Conservation (phyloP, 1,140 invertebrate genomes). For the Eufriesea mexicana region DNA sequence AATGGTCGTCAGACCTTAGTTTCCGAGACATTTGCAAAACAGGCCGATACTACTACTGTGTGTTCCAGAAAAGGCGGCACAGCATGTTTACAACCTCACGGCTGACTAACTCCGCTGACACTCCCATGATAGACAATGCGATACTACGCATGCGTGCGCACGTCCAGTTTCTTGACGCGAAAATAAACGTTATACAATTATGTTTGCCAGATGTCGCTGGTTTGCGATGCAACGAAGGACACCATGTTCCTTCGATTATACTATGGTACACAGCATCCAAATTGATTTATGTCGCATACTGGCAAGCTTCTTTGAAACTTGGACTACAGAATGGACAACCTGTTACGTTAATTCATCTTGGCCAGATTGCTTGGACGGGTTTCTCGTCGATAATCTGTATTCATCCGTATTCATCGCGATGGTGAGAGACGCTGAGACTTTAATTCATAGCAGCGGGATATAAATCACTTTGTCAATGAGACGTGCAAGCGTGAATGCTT, state of each 20-base stretch:
- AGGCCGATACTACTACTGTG: too few relatives aligned
- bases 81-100: too few relatives aligned
- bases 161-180: not conserved
- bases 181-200: conserved; percentile 10
- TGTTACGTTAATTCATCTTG: conserved; percentile 6
- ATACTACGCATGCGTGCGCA: not conserved
- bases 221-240: conserved; percentile 4
- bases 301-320: not conserved
- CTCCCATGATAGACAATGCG: too few relatives aligned
- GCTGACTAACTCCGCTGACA: too few relatives aligned
- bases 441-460: not conserved
- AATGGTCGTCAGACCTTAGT: too few relatives aligned
- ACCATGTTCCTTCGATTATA: not conserved
- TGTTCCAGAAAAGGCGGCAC: too few relatives aligned
- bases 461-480: conserved; percentile 8
- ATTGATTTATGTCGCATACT: not conserved
- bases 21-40: too few relatives aligned
- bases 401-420: not conserved
- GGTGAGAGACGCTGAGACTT: not conserved
- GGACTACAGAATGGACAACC: too few relatives aligned
- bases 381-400: conserved; percentile 3
- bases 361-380: not conserved
- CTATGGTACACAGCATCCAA: not conserved
- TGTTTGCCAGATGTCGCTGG: not conserved
- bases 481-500: not conserved